Percentiles rank a stretch among this genome's conserved stretches.
Conservation (phyloP, 1,140 invertebrate species). For the Tetramorium alpestre region DNA sequence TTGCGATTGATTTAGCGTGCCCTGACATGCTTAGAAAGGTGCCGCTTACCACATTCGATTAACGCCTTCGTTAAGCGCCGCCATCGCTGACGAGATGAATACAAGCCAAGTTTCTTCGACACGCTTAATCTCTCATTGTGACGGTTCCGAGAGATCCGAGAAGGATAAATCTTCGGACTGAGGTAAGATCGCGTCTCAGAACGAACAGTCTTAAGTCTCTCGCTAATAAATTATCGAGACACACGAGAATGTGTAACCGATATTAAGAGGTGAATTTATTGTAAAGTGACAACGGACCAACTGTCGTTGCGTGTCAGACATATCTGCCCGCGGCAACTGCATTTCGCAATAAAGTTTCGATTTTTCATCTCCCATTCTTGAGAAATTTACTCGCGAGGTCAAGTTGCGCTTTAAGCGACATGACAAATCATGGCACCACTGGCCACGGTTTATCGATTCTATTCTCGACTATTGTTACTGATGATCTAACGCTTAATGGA, state of each 20-base stretch:
- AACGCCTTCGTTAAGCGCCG: constrained; percentile 36
- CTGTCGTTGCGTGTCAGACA: not conserved
- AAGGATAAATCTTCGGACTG: not conserved
- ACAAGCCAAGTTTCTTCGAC: constrained; percentile 30
- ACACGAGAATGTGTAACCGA: not conserved
- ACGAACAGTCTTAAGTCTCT: constrained; percentile 16
- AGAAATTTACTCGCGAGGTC: constrained; percentile 2
- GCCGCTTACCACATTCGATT: constrained; percentile 53
- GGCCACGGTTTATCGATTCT: constrained; percentile 3
- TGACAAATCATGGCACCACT: not conserved
- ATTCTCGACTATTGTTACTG: constrained; percentile 64
- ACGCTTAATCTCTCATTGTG: constrained; percentile 40
- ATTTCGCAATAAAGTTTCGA: not conserved
- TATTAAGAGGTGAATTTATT: not conserved
- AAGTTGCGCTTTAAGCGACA: constrained; percentile 1
- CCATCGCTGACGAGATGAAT: constrained; percentile 32
- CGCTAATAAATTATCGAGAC: constrained; percentile 35
- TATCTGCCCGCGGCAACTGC: not conserved
- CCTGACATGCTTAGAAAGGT: constrained; percentile 42
- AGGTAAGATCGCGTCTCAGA: constrained; percentile 12
- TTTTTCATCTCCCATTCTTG: not conserved
- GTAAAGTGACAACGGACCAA: not conserved
- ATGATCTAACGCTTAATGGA: constrained; percentile 73
- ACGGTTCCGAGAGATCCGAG: not conserved
- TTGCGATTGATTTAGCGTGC: constrained; percentile 63